Evolutionary conservation across 1,140 invertebrate species (phyloP).

Genomic region (Aleiodes sp.): DNA sequence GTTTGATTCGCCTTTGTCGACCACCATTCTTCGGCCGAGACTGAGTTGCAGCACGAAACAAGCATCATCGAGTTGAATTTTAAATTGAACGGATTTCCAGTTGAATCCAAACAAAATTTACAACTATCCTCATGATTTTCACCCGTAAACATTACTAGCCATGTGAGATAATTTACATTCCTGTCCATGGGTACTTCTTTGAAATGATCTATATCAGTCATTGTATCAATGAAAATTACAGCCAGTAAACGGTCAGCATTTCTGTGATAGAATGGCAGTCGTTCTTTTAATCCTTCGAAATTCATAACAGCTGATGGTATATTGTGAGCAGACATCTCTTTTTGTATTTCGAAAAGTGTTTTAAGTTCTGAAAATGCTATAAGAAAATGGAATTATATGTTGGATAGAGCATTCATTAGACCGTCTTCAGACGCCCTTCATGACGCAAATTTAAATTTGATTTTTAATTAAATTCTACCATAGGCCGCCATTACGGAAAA

Average conservation of each 20-base stretch:
- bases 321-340: background rate
- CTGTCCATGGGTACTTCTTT: background rate
- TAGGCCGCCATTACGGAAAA: too few species aligned
- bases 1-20: conserved; percentile 23
- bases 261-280: conserved; percentile 1
- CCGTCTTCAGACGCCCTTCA: too few species aligned
- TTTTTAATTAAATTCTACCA: too few species aligned
- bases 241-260: conserved; percentile 33
- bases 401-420: too few species aligned
- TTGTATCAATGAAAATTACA: conserved; percentile 37
- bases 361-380: too few species aligned
- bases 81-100: conserved; percentile 25
- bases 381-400: too few species aligned
- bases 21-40: conserved; percentile 32
- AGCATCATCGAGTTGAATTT: conserved; percentile 31
- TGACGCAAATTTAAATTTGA: too few species aligned
- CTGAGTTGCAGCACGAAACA: conserved; percentile 19
- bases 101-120: conserved; percentile 14
- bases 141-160: background rate
- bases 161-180: conserved; percentile 33
- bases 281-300: conserved; percentile 24
- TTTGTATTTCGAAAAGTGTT: conserved; percentile 4
- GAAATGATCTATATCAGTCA: conserved; percentile 32
- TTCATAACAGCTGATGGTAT: conserved; percentile 32
- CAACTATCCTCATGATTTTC: background rate